phyloP scores from a whole-genome alignment of 2,113 vertebrate genomes.

The Rhegmatorhina hoffmannsi region DNA sequence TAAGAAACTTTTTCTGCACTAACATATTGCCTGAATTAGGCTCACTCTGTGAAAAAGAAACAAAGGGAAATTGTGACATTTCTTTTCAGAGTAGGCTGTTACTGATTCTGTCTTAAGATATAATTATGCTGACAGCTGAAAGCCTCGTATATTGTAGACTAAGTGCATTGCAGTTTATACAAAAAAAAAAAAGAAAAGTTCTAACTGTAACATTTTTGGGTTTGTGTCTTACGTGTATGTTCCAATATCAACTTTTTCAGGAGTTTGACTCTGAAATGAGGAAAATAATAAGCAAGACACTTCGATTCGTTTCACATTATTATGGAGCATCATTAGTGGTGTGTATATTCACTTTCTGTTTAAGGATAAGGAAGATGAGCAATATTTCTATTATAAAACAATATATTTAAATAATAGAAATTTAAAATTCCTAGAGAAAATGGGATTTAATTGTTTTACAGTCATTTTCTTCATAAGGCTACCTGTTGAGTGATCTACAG shows the following conservation, averaged over 20 bases:
- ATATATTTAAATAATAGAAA: not conserved
- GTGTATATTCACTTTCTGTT: slow-evolving; percentile 64
- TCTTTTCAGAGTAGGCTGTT: slow-evolving; percentile 55
- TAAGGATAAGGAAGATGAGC: not conserved
- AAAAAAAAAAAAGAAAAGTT: slow-evolving; percentile 11
- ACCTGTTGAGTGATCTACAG: not conserved
- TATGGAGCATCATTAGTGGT: slow-evolving; percentile 92
- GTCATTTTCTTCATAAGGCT: not conserved
- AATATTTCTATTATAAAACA: not conserved
- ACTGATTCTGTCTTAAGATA: slow-evolving; percentile 55
- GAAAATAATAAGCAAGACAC: slow-evolving; percentile 90
- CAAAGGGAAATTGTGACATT: slow-evolving; percentile 54
- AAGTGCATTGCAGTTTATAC: slow-evolving; percentile 11
- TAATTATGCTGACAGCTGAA: slow-evolving; percentile 63
- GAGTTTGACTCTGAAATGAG: slow-evolving; percentile 91
- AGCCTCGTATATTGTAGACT: not conserved
- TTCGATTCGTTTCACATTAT: slow-evolving; percentile 92
- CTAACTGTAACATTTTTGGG: not conserved
- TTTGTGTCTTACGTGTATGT: not conserved
- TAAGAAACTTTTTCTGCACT: slow-evolving; percentile 20
- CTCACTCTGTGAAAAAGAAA: slow-evolving; percentile 22
- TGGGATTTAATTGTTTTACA: not conserved
- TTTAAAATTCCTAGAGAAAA: not conserved
- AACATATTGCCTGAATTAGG: slow-evolving; percentile 9
- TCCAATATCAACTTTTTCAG: slow-evolving; percentile 72